phyloP scores from a whole-genome alignment of 2,888 invertebrate genomes.

The Nysson spinosus region DNA sequence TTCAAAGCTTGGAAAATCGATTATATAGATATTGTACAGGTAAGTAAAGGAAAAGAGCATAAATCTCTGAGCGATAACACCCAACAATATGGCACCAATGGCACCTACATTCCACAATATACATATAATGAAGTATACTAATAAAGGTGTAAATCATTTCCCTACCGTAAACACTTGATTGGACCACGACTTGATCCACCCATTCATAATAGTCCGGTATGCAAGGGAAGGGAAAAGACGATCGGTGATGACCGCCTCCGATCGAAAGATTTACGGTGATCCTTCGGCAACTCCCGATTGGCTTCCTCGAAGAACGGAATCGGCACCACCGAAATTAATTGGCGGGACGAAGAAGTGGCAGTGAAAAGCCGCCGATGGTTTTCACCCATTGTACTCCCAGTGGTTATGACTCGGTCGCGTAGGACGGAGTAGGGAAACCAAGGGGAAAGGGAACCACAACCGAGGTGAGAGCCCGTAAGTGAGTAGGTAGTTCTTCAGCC shows the following conservation, averaged over 20 bases:
- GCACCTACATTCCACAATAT: neutral
- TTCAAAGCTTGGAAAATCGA: no score
- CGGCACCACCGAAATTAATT: conserved; percentile 53
- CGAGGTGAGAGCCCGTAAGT: conserved; percentile 56
- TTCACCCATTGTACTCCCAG: conserved; percentile 60
- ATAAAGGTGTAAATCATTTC: conserved; percentile 9
- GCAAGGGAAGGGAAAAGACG: conserved; percentile 2
- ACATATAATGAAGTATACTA: neutral
- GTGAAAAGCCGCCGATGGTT: conserved; percentile 60
- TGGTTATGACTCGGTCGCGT: conserved; percentile 61
- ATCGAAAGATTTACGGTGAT: conserved; percentile 53
- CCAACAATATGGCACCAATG: no score
- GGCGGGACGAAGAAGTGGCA: conserved; percentile 60
- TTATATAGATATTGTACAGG: no score
- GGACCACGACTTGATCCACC: no score
- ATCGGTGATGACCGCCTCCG: conserved; percentile 1
- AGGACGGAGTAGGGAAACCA: conserved; percentile 31
- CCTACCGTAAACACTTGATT: conserved; percentile 5
- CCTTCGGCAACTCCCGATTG: conserved; percentile 36
- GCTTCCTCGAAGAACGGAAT: conserved; percentile 51
- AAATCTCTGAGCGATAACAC: no score
- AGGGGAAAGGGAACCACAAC: conserved; percentile 14
- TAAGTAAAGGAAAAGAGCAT: no score
- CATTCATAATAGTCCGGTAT: conserved; percentile 3
- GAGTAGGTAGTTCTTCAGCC: conserved; percentile 64